Percentiles rank a stretch among this genome's conserved stretches.
phyloP scores from a whole-genome alignment of 2,113 vertebrate genomes.

The Rutilus rutilus region DNA sequence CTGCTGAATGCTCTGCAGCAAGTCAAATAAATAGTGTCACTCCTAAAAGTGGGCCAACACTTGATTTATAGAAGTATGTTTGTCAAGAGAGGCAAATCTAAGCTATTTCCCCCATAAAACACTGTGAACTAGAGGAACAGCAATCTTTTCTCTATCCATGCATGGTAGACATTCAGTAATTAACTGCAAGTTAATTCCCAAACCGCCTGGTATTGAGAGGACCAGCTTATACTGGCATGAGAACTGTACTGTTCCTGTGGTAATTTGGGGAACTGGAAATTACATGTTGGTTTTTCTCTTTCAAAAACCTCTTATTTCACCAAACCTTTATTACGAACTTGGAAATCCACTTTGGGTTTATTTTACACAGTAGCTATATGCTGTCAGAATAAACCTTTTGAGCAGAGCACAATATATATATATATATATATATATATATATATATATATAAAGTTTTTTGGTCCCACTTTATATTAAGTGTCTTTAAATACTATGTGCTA shows the following conservation, averaged over 20 bases:
- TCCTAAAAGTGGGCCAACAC: conserved; percentile 9
- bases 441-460: too few species aligned
- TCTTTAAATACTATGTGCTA: too few species aligned
- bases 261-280: conserved; percentile 30
- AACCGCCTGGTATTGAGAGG: conserved; percentile 11
- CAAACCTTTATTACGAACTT: conserved; percentile 22
- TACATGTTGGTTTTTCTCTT: not conserved
- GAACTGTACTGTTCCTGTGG: conserved; percentile 16
- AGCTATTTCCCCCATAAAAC: not conserved
- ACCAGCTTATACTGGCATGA: conserved; percentile 19
- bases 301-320: conserved; percentile 39
- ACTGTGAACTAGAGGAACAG: conserved; percentile 24
- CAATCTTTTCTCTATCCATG: conserved; percentile 43
- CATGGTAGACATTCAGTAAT: conserved; percentile 10
- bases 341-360: not conserved
- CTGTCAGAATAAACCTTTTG: not conserved
- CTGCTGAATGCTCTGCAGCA: conserved; percentile 20
- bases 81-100: conserved; percentile 20
- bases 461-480: too few species aligned
- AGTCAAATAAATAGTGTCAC: conserved; percentile 38
- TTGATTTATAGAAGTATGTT: conserved; percentile 1
- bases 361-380: not conserved
- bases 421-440: too few species aligned
- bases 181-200: conserved; percentile 25
- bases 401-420: not conserved